These are phyloP conservation scores for Falcaria lacertinaria DNA, from an alignment of 2,888 invertebrate species.

Conservation along the genomic window DNA sequence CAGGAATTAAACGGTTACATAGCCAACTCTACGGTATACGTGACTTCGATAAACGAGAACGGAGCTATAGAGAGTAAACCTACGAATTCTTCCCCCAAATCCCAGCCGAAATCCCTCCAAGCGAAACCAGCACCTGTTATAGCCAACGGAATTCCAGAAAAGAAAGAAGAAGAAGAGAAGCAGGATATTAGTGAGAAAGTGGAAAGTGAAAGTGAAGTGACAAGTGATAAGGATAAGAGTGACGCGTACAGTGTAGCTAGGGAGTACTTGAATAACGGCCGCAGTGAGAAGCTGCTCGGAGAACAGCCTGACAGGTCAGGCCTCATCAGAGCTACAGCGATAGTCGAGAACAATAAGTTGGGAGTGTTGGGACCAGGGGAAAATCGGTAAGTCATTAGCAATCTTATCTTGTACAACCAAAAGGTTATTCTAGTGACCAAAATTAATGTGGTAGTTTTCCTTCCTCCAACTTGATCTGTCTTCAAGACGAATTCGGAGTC, in stretches of 20 bases:
- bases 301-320: constrained; percentile 71
- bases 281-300: constrained; percentile 86
- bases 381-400: constrained; percentile 69
- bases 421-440: too few species aligned
- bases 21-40: constrained; percentile 90
- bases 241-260: constrained; percentile 65
- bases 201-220: constrained; percentile 54
- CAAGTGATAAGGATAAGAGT: constrained; percentile 67
- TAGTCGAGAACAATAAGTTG: constrained; percentile 81
- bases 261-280: constrained; percentile 81
- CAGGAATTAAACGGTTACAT: constrained; percentile 89
- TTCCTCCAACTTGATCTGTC: too few species aligned
- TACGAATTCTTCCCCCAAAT: constrained; percentile 69
- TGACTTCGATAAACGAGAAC: constrained; percentile 84
- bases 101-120: constrained; percentile 66
- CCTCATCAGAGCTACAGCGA: constrained; percentile 35
- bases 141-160: constrained; percentile 62
- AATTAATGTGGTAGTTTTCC: too few species aligned
- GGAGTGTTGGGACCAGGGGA: constrained; percentile 79
- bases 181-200: constrained; percentile 66
- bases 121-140: constrained; percentile 69
- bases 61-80: constrained; percentile 71
- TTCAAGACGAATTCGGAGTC: too few species aligned
- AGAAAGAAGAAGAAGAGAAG: constrained; percentile 58
- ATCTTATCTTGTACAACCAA: too few species aligned